A percentile compares a stretch with the other conserved stretches of the same genome.
Conservation (phyloP, 64 coral and sea anemone species). For the Astreopora myriophthalma region DNA sequence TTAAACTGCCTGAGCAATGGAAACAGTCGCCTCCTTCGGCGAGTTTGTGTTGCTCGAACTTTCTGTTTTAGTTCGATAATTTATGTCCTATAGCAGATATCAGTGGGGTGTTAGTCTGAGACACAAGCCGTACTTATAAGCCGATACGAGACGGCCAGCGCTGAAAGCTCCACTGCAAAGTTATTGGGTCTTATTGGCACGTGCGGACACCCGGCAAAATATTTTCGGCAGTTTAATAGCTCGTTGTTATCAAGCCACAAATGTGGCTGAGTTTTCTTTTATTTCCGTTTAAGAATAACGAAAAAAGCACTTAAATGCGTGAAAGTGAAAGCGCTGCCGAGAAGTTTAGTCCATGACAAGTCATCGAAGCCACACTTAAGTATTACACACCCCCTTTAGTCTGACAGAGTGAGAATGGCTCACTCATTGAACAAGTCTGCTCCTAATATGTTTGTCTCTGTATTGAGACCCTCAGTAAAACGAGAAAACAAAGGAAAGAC, state of each 20-base stretch:
- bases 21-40: neutral
- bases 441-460: too few relatives aligned
- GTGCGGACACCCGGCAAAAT: neutral
- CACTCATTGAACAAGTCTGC: too few relatives aligned
- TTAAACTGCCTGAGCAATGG: neutral
- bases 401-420: too few relatives aligned
- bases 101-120: neutral
- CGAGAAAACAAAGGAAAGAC: too few relatives aligned
- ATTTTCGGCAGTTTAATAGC: neutral
- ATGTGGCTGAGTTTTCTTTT: neutral
- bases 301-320: neutral
- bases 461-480: too few relatives aligned
- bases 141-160: neutral
- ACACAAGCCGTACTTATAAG: neutral
- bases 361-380: too few relatives aligned
- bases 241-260: neutral
- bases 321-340: too few relatives aligned
- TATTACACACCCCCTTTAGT: too few relatives aligned
- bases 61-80: neutral
- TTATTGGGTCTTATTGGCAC: neutral
- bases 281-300: neutral
- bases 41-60: neutral
- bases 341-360: too few relatives aligned
- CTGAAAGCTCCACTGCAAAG: neutral
- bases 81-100: too few relatives aligned